Evolutionary conservation across 2,797 vertebrate species (phyloP), one percentile per base, ranked within the genome.

Genomic region (Limnodromus scolopaceus): DNA sequence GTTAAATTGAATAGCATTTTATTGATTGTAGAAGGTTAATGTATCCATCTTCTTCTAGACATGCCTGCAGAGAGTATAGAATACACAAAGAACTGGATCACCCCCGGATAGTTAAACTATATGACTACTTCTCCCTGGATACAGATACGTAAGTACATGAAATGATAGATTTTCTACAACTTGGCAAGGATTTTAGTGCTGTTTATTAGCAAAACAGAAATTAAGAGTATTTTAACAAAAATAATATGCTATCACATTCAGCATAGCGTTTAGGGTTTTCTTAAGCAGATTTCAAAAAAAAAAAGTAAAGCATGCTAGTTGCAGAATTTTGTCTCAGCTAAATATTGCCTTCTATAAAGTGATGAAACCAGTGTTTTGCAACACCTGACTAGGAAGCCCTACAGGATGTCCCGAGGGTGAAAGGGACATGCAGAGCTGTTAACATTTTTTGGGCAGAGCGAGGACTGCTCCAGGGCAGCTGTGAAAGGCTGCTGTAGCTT

Each of bases 71-170:
- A 98, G 99, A 99, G 94, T 99, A 99, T 98, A 99, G 99, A 98
- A 99, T 99, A 99, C 99, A 99, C 98, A 99, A 99, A 98, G 99
- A 99, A 98, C 98, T 99, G 98, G 99, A 99, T 98, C 99, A 99
- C 96, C 99, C 99, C 93, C 98, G 99, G 96, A 99, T 99, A 98
- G 99, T 99, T 97, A 99, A 99, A 98, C 98, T 99, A 23, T 99
- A 99, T 92, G 99, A 99, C 98, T 99, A 99, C 98, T 99, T 99
- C 98, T 99, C 99, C 98, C 98, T 99, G 99, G 99, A 99, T 98
- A 99, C 99, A 97, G 99, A 99, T 98, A 99, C 99, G 99, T 99
- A 95, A 99, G 99, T 99, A 71, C 69, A 76, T 55, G 54, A 77
- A 82, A 72, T 57, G 4, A 34, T 28, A 49, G 3, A 3, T 53